phyloP scores from a whole-genome alignment of 2,113 vertebrate genomes.

The Sus scrofa region DNA sequence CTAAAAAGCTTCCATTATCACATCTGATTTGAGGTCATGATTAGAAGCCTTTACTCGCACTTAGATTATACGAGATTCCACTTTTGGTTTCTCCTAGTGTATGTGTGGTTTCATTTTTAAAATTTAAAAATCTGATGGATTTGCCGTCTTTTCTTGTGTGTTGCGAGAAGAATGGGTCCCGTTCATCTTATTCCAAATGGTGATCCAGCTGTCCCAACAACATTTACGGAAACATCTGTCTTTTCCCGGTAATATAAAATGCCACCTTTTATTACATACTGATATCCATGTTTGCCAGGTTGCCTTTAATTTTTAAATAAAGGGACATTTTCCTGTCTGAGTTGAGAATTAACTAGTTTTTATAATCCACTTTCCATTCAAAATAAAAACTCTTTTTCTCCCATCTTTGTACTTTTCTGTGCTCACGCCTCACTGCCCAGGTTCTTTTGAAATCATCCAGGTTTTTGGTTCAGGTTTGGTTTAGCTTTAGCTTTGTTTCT shows the following conservation, averaged over 20 bases:
- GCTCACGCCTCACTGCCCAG: background rate
- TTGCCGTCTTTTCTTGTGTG: background rate
- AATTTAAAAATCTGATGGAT: background rate
- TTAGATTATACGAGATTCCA: background rate
- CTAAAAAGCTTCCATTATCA: background rate
- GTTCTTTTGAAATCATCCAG: background rate
- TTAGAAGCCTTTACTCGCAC: background rate
- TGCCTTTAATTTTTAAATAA: background rate
- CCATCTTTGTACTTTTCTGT: background rate
- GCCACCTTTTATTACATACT: background rate
- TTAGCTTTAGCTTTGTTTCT: background rate
- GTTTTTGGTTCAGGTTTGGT: background rate
- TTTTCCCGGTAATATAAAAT: background rate
- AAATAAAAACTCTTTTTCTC: background rate
- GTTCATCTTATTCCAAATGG: background rate
- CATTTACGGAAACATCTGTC: background rate
- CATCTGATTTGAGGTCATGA: background rate
- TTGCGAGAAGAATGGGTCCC: background rate
- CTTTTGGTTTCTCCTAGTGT: background rate
- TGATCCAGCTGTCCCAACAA: background rate
- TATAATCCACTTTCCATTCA: background rate
- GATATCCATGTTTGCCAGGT: background rate
- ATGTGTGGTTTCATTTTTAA: background rate
- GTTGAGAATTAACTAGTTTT: background rate
- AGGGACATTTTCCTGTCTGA: background rate